Percentiles rank a stretch among this genome's conserved stretches.
phyloP scores from a whole-genome alignment of 2,888 invertebrate genomes.

The Eilema depressum region DNA sequence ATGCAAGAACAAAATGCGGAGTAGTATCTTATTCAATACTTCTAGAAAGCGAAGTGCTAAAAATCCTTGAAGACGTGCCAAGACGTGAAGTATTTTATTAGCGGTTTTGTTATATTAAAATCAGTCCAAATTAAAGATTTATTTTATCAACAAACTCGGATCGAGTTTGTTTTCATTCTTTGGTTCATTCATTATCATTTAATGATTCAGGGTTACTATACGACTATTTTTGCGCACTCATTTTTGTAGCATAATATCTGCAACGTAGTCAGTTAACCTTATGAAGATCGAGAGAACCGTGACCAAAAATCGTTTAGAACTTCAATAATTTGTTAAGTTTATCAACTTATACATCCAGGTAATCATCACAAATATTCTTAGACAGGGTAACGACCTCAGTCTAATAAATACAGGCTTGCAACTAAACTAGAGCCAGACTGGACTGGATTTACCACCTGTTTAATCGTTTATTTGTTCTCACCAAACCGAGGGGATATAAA shows the following conservation, averaged over 20 bases:
- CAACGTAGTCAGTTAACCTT: no score
- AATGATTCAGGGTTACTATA: not conserved
- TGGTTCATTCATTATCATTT: not conserved
- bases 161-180: not conserved
- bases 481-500: not conserved
- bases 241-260: not conserved
- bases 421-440: no score
- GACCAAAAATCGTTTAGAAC: not conserved
- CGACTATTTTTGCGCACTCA: no score
- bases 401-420: not conserved
- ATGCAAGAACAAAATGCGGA: not conserved
- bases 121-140: conserved; percentile 9
- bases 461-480: not conserved
- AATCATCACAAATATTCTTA: not conserved
- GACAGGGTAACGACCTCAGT: not conserved
- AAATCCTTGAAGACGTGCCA: conserved; percentile 22
- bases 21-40: conserved; percentile 14
- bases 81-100: not conserved
- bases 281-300: no score
- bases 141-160: not conserved
- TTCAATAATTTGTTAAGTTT: not conserved
- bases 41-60: conserved; percentile 1
- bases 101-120: conserved; percentile 6
- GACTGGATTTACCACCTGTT: not conserved
- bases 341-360: not conserved